Evolutionary conservation across 2,888 invertebrate genomes (phyloP).

Genomic region (Timema cristinae): DNA sequence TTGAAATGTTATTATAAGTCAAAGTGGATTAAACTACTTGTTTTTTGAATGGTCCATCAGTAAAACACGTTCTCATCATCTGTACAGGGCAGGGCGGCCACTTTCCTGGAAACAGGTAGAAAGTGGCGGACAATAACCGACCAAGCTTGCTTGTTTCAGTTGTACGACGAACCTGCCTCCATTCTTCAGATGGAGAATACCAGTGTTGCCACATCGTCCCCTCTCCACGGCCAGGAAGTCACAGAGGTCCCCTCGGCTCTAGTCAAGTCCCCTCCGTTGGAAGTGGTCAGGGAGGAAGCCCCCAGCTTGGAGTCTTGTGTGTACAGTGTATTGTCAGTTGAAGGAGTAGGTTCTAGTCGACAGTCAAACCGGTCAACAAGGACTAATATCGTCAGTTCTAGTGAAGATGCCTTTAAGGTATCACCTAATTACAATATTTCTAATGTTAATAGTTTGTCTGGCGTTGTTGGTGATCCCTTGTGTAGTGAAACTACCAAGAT

Average conservation of each 20-base stretch:
- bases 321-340: background rate
- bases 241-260: background rate
- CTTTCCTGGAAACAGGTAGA: background rate
- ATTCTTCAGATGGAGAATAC: constrained; percentile 35
- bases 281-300: constrained; percentile 28
- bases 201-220: background rate
- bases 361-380: too few relatives aligned
- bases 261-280: constrained; percentile 22
- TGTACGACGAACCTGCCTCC: constrained; percentile 43
- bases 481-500: too few relatives aligned
- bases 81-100: background rate
- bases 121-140: background rate
- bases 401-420: too few relatives aligned
- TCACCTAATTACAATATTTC: background rate
- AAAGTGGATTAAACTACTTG: too few relatives aligned
- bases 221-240: background rate
- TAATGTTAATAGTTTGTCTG: background rate
- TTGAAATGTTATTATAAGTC: background rate
- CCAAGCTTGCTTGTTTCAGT: constrained; percentile 35
- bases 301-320: background rate
- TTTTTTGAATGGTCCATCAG: too few relatives aligned
- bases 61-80: too few relatives aligned
- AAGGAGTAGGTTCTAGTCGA: background rate
- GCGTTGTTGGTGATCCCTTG: too few relatives aligned
- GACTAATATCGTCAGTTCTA: too few relatives aligned